Evolutionary conservation across 2,113 vertebrate species (phyloP), one percentile per base, ranked within the genome.

Genomic region (Brachypteracias leptosomus): DNA sequence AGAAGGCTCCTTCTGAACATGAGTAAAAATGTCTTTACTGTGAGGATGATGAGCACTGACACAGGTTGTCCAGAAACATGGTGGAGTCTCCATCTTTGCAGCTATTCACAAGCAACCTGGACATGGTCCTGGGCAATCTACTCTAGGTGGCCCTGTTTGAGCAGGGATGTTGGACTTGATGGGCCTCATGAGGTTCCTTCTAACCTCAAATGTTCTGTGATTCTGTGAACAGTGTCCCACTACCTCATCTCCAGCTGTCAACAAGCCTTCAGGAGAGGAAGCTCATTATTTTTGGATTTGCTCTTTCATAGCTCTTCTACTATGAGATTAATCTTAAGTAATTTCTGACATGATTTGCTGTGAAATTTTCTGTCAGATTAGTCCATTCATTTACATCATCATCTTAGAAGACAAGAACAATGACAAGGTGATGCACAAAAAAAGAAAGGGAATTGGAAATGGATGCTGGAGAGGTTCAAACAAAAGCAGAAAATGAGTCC

Each of bases 141-240:
- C 54, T 89, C 12, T 62, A 13, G 22, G 16, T 88, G 38, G 17
- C 16, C 13, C 13, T 61, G 0, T 57, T 62, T 92, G 49, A 86
- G 17, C 14, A 61, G 72, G 28, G 24, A 0, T 0, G 0, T 68
- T 85, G 36, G 38, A 52, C 36, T n/a, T 2, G 2, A 12, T 47
- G 59, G 16, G 81, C 22, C 9, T 10, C 20, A n/a, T 17, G 19
- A 71, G 2, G 4, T 91, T 81, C 28, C 18, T 81, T 93, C 44
- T 29, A 78, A 3, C 38, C 42, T 81, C 38, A 71, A 2, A 38
- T 63, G 24, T 58, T 94, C 19, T 36, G 29, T 67, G 42, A 51
- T 77, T 57, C 36, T 84, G 51, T 73, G 54, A 65, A 52, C 54
- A 55, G 35, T 59, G 33, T 28, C 16, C 8, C 2, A 1, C 33